A percentile compares a stretch with the other conserved stretches of the same genome.
Conservation (phyloP, 2,888 invertebrate genomes). For the Phorcus lineatus region DNA sequence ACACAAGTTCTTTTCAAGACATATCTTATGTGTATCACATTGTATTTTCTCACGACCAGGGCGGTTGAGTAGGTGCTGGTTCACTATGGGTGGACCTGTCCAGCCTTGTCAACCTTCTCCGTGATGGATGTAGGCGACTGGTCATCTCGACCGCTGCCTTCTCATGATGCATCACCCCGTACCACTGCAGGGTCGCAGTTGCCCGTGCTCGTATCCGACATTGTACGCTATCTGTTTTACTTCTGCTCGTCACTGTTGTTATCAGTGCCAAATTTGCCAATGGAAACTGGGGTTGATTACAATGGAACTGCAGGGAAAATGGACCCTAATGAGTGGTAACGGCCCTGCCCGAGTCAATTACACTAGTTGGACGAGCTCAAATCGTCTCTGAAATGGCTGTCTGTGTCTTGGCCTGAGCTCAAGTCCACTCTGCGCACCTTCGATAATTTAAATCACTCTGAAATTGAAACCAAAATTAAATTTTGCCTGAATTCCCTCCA, state of each 20-base stretch:
- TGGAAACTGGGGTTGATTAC: not conserved
- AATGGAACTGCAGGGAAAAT: not conserved
- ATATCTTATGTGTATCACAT: no score
- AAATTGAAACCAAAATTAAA: not conserved
- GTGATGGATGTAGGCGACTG: not conserved
- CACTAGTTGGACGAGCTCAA: slow-evolving; percentile 3
- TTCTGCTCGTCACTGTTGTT: not conserved
- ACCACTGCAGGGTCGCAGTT: not conserved
- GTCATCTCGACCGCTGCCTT: not conserved
- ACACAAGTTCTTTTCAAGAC: no score
- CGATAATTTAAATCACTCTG: slow-evolving; percentile 5
- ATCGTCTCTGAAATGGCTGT: not conserved
- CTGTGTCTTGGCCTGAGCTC: not conserved
- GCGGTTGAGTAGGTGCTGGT: not conserved
- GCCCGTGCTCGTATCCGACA: not conserved
- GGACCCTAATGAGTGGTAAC: not conserved
- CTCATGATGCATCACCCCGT: not conserved
- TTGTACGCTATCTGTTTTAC: slow-evolving; percentile 2
- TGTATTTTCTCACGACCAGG: not conserved
- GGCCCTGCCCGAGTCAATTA: slow-evolving; percentile 4
- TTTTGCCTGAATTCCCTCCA: not conserved
- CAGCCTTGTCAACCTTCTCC: not conserved
- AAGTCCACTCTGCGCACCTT: not conserved
- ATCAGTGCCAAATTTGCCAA: slow-evolving; percentile 5
- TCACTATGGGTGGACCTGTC: not conserved